Percentiles rank a stretch among this genome's conserved stretches.
These are phyloP conservation scores for Embidobia sp. DNA, from an alignment of 2,888 invertebrate species.

Conservation along the genomic window DNA sequence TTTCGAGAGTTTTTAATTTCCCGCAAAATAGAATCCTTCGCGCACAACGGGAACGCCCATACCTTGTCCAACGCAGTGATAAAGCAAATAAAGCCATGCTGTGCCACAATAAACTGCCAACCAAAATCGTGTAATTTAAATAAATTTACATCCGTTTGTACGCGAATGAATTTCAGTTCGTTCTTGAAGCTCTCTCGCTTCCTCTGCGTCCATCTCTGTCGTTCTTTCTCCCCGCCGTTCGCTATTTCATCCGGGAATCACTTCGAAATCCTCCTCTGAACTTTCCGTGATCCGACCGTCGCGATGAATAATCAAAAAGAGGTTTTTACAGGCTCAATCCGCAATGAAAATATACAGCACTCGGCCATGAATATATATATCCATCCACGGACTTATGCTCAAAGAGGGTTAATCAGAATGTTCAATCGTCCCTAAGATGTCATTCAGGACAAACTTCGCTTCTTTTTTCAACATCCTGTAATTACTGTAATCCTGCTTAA, in stretches of 20 bases:
- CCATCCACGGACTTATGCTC: slow-evolving; percentile 16
- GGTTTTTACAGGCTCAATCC: slow-evolving; percentile 58
- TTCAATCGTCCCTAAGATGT: slow-evolving; percentile 47
- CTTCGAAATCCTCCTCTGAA: slow-evolving; percentile 71
- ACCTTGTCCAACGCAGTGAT: slow-evolving; percentile 79
- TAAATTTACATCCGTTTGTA: slow-evolving; percentile 81
- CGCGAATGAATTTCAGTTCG: slow-evolving; percentile 78
- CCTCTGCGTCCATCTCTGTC: slow-evolving; percentile 42
- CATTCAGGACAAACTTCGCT: slow-evolving; percentile 18
- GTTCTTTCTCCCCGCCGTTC: slow-evolving; percentile 41
- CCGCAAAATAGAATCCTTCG: slow-evolving; percentile 77
- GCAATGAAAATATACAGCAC: slow-evolving; percentile 43
- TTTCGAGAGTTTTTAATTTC: slow-evolving; percentile 76
- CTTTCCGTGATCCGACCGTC: slow-evolving; percentile 70
- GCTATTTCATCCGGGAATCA: slow-evolving; percentile 70
- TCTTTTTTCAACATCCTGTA: slow-evolving; percentile 7
- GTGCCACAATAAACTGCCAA: slow-evolving; percentile 79
- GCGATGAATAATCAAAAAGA: slow-evolving; percentile 77
- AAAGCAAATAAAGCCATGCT: slow-evolving; percentile 79
- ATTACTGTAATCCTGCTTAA: slow-evolving; percentile 38
- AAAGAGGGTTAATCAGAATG: slow-evolving; percentile 59
- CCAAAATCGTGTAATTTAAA: slow-evolving; percentile 80
- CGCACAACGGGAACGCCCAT: slow-evolving; percentile 76
- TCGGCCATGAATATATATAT: slow-evolving; percentile 49
- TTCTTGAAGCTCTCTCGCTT: slow-evolving; percentile 69